Evolutionary conservation across 2,113 vertebrate species (phyloP).

Genomic region (Monarcha castaneiventris): DNA sequence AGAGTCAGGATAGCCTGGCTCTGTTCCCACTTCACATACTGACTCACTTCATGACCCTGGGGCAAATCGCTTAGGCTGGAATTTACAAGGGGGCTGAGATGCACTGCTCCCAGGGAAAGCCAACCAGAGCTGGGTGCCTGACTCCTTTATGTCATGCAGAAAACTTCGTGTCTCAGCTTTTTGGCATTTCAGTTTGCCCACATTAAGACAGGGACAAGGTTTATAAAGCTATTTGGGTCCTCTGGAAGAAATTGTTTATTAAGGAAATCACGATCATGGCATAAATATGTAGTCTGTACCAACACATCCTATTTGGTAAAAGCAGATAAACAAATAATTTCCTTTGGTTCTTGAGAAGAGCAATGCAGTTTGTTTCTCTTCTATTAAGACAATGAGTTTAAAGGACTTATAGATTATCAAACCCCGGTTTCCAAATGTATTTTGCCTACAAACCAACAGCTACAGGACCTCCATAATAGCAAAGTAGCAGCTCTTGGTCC

Average conservation of each 20-base stretch:
- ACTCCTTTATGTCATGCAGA: neutral
- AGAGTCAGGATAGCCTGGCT: constrained; percentile 40
- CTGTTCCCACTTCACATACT: constrained; percentile 35
- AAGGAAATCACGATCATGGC: neutral
- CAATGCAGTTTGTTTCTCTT: neutral
- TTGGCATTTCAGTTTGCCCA: neutral
- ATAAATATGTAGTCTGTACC: neutral
- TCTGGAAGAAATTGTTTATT: neutral
- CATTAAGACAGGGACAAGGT: neutral
- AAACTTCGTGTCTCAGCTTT: neutral
- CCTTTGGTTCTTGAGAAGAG: neutral
- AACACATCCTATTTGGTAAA: neutral
- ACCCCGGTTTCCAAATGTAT: neutral
- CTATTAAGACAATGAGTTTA: neutral
- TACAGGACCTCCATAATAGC: neutral
- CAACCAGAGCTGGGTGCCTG: neutral
- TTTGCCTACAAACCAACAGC: neutral
- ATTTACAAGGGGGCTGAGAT: constrained; percentile 22
- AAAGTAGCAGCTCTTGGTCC: neutral
- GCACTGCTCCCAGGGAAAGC: neutral
- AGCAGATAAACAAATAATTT: neutral
- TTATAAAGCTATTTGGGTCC: neutral
- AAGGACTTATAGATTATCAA: neutral
- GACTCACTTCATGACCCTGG: constrained; percentile 41
- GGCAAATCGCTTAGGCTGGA: constrained; percentile 37